These are phyloP conservation scores for Macrobrachium nipponense DNA, from an alignment of 1,140 invertebrate genomes.

Conservation along the genomic window DNA sequence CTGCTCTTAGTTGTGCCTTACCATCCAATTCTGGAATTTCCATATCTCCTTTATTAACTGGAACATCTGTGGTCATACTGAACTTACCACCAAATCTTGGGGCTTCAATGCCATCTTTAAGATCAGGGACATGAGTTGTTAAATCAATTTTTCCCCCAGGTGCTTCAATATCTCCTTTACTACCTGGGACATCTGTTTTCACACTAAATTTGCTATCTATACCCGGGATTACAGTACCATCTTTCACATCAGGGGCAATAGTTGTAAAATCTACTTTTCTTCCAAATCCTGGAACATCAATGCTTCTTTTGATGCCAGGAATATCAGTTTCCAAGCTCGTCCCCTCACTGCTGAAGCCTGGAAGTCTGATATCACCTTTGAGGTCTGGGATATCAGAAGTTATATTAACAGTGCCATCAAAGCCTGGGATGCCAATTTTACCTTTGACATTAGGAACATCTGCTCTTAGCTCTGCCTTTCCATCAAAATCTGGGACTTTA, in stretches of 20 bases:
- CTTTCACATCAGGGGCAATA: background rate
- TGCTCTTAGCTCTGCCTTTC: background rate
- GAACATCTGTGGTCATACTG: background rate
- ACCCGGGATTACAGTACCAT: background rate
- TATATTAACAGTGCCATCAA: background rate
- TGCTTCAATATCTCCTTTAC: background rate
- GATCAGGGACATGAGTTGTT: too few relatives aligned
- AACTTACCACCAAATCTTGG: background rate
- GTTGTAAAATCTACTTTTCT: background rate
- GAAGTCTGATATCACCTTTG: too few relatives aligned
- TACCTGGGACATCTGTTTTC: background rate
- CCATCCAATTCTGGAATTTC: background rate
- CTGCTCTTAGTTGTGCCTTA: background rate
- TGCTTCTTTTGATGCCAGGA: too few relatives aligned
- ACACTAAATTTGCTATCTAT: background rate
- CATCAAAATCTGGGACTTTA: background rate
- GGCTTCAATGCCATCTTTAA: too few relatives aligned
- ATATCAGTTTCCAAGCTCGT: too few relatives aligned
- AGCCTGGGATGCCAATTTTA: background rate
- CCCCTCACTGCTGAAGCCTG: too few relatives aligned
- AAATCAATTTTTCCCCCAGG: too few relatives aligned
- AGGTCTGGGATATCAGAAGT: background rate
- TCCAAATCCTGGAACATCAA: slow-evolving; percentile 11
- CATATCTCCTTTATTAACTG: slow-evolving; percentile 28
- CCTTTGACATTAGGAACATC: slow-evolving; percentile 17